Base-by-base conservation (phyloP, 2,888 invertebrate species). In the Caenorhabditis macrosperma region DNA sequence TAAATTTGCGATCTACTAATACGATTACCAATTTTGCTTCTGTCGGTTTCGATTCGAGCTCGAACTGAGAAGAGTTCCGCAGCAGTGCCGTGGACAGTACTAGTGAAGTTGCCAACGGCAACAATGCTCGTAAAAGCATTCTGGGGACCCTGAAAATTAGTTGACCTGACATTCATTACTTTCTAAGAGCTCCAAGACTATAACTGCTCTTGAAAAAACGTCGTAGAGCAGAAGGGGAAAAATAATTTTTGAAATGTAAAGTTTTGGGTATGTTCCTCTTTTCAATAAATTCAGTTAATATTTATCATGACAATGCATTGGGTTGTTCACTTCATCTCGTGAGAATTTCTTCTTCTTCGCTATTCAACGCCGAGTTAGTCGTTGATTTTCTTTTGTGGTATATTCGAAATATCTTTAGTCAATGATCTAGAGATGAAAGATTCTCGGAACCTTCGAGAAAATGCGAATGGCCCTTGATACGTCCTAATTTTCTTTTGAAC, bases 341-440 rank as follows among this genome's bases (percentile, higher is more conserved):
- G 54, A 24, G 54, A 54, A 28, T 54, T 54, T 50, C 2, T 4
- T 24, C 17, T 15, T n/a, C 15, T 9, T 54, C 10, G n/a, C 54
- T 54, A 28, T 54, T 54, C 54, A 54, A 15, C 15, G 15, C 2
- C 17, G 5, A 30, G 5, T 15, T 17, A 54, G 54, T 54, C 54
- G 28, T 54, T 54, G 54, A 30, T 30, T 30, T 54, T 54, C 54
- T 54, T 54, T 54, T 54, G 54, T 54, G n/a, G n/a, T n/a, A n/a
- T n/a, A n/a, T n/a, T n/a, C n/a, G n/a, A n/a, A n/a, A n/a, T n/a
- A n/a, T n/a, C n/a, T n/a, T n/a, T n/a, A n/a, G n/a, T n/a, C n/a
- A n/a, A n/a, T n/a, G n/a, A n/a, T n/a, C n/a, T n/a, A n/a, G n/a
- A n/a, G n/a, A n/a, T n/a, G n/a, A n/a, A n/a, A n/a, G n/a, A n/a